Percentiles rank a stretch among this genome's conserved stretches.
Evolutionary conservation across 2,797 vertebrate species (phyloP).

Genomic region (Sciurus carolinensis): DNA sequence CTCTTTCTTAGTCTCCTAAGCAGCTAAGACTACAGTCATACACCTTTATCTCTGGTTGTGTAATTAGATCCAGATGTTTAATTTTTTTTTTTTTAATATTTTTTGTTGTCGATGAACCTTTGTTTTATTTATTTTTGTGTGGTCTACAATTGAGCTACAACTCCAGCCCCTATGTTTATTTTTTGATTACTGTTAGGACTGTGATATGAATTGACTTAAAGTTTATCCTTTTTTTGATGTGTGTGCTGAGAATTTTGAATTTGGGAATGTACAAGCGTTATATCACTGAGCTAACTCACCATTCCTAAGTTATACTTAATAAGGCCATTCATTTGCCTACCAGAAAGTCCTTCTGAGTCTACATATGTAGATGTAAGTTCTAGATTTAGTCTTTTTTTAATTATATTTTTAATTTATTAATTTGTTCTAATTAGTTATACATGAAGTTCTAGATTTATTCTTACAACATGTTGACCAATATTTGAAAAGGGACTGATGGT

Average conservation of each 20-base stretch:
- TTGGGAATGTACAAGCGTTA: too few relatives aligned
- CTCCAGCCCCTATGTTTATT: neutral
- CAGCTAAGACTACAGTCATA: neutral
- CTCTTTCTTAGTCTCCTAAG: neutral
- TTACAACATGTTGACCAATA: neutral
- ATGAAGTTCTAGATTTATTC: neutral
- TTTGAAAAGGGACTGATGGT: neutral
- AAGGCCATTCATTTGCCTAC: constrained; percentile 14
- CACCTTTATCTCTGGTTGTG: too few relatives aligned
- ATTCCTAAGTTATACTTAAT: neutral
- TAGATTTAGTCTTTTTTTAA: neutral
- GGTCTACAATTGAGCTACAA: too few relatives aligned
- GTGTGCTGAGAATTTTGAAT: too few relatives aligned
- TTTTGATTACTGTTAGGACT: constrained; percentile 5
- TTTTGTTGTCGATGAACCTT: too few relatives aligned
- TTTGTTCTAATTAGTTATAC: too few relatives aligned
- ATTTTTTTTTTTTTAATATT: too few relatives aligned
- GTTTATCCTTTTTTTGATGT: too few relatives aligned
- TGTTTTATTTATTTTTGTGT: too few relatives aligned
- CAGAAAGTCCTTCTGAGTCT: neutral
- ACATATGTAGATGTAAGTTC: neutral
- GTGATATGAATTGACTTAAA: constrained; percentile 31
- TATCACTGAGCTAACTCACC: too few relatives aligned
- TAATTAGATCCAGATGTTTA: too few relatives aligned
- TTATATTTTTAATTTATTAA: too few relatives aligned